Base-by-base conservation (phyloP, 2,888 invertebrate genomes). In the Drepanosiphum platanoidis region DNA sequence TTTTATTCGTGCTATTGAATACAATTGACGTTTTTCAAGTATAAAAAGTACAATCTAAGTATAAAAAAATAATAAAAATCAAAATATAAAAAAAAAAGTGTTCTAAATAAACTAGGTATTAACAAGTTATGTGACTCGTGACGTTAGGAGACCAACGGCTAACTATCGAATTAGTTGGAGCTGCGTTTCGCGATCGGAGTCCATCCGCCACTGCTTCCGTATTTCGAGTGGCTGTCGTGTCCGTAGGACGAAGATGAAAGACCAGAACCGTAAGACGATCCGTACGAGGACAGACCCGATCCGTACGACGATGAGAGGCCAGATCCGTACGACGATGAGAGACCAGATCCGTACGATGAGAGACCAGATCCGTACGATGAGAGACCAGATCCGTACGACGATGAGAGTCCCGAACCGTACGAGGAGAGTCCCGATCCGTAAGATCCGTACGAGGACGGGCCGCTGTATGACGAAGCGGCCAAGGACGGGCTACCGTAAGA, bases 131-230 rank as follows among this genome's bases (percentile, higher is more conserved):
- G 27, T 61, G 61, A 61, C 61, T 9, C 22, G 61, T 42, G 27
- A 64, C 46, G 64, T 61, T 3, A 32, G 58, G 2, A 64, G 18
- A 42, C 42, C 13, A 22, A 36, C 22, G 22, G 22, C 36, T 34
- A 2, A 34, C 30, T 39, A 9, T 0, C 46, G 15, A 34, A 75
- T 75, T 84, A 77, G 5, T 75, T 83, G 27, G 83, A n/a, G 27
- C 27, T 83, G 22, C 74, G 83, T 52, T 84, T 84, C 11, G n/a
- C 32, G 27, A 82, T 83, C n/a, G 81, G 81, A 71, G 81, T 81
- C 81, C 81, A 81, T 61, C 71, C 71, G 15, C 22, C 0, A 52
- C n/a, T 61, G 71, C n/a, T 72, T 34, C 64, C 82, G 34, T 74
- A 68, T 84, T 84, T 84, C 30, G 83, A 84, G 52, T 66, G 15